Conservation (phyloP, 2,888 invertebrate species). For the Ochropleura leucogaster region DNA sequence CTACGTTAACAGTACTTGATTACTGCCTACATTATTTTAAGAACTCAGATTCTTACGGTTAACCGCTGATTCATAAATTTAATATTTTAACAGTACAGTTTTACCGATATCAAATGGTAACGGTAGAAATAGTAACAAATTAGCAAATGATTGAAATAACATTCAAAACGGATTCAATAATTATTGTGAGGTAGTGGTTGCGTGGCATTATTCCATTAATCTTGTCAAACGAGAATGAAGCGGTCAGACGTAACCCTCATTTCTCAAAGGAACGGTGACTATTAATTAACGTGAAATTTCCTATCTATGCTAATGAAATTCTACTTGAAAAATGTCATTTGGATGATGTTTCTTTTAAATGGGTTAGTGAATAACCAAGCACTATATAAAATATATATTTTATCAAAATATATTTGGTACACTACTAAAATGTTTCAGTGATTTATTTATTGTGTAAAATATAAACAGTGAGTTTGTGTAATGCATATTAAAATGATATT, state of each 20-base stretch:
- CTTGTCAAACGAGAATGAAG: conserved; percentile 84
- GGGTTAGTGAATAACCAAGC: conserved; percentile 36
- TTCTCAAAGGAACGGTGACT: conserved; percentile 80
- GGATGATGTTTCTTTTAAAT: conserved; percentile 64
- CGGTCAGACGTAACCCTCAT: conserved; percentile 85
- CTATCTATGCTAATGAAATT: conserved; percentile 83
- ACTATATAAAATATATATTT: background rate
- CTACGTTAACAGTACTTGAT: conserved; percentile 82
- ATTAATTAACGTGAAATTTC: conserved; percentile 82
- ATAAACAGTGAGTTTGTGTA: background rate
- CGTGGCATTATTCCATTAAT: conserved; percentile 81
- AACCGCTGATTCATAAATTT: conserved; percentile 62
- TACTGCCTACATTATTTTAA: conserved; percentile 81
- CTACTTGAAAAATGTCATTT: conserved; percentile 74
- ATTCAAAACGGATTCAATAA: conserved; percentile 69
- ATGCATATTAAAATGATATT: conserved; percentile 16
- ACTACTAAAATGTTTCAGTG: background rate
- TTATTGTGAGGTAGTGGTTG: conserved; percentile 74
- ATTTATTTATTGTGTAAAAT: background rate
- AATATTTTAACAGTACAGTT: conserved; percentile 15
- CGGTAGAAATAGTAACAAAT: conserved; percentile 9
- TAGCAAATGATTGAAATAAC: conserved; percentile 46
- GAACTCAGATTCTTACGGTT: conserved; percentile 76
- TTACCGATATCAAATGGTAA: no score
- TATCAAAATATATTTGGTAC: conserved; percentile 1